Evolutionary conservation across 2,113 vertebrate genomes (phyloP).

Genomic region (Fregata magnificens): DNA sequence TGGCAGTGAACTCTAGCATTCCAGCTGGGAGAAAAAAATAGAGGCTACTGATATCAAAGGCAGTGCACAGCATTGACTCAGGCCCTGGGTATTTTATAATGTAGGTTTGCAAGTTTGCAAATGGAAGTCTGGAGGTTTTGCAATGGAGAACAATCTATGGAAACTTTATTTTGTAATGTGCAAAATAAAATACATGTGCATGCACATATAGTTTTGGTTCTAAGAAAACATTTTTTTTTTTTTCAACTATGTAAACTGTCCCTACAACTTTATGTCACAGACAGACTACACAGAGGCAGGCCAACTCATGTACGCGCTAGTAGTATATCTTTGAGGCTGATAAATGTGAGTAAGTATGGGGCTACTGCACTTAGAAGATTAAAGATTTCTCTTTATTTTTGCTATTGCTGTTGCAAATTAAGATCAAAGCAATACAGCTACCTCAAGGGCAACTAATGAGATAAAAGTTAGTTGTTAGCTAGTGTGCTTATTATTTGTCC

Average conservation of each 20-base stretch:
- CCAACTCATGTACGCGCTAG: rapidly evolving
- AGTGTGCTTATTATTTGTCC: neutral
- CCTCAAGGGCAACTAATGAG: neutral
- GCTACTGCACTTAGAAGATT: neutral
- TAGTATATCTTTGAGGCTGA: neutral
- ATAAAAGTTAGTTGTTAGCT: neutral
- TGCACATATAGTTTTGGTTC: neutral
- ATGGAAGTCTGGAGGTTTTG: neutral
- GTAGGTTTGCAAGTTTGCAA: neutral
- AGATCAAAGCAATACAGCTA: neutral
- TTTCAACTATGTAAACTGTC: neutral
- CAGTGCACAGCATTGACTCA: neutral
- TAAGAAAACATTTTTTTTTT: neutral
- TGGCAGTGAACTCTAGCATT: neutral
- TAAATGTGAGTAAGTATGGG: neutral
- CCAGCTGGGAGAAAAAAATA: slow-evolving; percentile 3
- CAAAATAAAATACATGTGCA: neutral
- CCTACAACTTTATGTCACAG: neutral
- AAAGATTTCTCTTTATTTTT: neutral
- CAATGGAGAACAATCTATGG: neutral
- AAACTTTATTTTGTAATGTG: neutral
- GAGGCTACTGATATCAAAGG: neutral
- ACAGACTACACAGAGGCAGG: neutral
- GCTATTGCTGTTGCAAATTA: neutral
- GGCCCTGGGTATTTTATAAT: neutral